Evolutionary conservation across 2,888 invertebrate genomes (phyloP).

Genomic region (Mesorhabditis belari): DNA sequence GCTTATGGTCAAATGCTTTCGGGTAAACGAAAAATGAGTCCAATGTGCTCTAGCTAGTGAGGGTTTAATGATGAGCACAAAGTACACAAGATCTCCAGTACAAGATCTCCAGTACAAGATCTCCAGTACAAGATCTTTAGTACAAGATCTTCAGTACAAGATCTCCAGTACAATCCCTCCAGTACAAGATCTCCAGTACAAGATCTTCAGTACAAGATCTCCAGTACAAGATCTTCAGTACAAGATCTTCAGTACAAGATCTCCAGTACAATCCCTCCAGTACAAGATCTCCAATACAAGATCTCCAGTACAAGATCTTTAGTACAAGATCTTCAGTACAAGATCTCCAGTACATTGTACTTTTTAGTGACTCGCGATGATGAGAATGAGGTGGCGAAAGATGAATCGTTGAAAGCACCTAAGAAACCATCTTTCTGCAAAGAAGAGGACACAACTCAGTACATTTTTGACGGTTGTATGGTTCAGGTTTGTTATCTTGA

Average conservation of each 20-base stretch:
- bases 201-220: slow-evolving; percentile 17
- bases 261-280: too few species aligned
- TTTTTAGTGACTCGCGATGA: slow-evolving; percentile 1
- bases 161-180: too few species aligned
- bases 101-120: too few species aligned
- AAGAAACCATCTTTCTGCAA: slow-evolving; percentile 48
- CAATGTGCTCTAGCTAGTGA: too few species aligned
- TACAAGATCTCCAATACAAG: too few species aligned
- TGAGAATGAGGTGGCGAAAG: background rate
- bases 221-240: slow-evolving; percentile 47
- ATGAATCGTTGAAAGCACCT: slow-evolving; percentile 26
- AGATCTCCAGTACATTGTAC: slow-evolving; percentile 30
- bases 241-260: too few species aligned
- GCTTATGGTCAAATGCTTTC: too few species aligned
- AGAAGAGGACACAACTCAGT: slow-evolving; percentile 48
- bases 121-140: too few species aligned
- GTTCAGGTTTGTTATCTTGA: slow-evolving; percentile 20
- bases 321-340: slow-evolving; percentile 50
- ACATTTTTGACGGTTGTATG: slow-evolving; percentile 49
- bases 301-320: slow-evolving; percentile 46
- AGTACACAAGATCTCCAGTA: too few species aligned
- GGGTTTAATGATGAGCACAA: too few species aligned
- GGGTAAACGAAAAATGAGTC: too few species aligned
- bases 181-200: background rate
- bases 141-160: too few species aligned